phyloP scores from a whole-genome alignment of 2,797 vertebrate species.

The Siniperca scherzeri region DNA sequence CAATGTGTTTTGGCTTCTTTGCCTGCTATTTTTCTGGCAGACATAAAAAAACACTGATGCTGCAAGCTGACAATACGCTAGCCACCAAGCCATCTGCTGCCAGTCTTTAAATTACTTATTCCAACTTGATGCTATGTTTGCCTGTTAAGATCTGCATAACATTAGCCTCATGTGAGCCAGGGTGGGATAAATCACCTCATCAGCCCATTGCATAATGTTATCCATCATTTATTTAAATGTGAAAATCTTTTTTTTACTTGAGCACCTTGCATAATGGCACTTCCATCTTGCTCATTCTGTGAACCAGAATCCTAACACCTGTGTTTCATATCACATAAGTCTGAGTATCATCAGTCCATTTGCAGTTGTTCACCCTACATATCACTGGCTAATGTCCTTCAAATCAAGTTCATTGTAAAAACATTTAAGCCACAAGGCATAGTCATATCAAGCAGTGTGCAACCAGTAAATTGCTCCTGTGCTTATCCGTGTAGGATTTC shows the following conservation, averaged over 20 bases:
- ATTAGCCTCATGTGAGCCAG: not conserved
- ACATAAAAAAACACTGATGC: constrained; percentile 12
- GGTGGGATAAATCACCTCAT: not conserved
- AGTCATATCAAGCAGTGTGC: not conserved
- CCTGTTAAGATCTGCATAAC: not conserved
- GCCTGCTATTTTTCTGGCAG: constrained; percentile 19
- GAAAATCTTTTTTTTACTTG: not conserved
- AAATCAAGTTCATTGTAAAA: not conserved
- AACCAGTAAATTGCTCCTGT: not conserved
- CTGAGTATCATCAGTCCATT: not conserved
- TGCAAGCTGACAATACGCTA: constrained; percentile 10
- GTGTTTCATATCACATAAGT: not conserved
- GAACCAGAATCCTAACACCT: not conserved
- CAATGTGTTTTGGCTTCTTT: constrained; percentile 9
- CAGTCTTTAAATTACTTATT: constrained; percentile 27
- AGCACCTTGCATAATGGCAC: not conserved
- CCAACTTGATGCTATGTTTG: not conserved
- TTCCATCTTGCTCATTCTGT: not conserved
- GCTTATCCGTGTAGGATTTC: not conserved
- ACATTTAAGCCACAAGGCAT: not conserved
- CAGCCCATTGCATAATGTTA: constrained; percentile 1
- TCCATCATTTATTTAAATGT: not conserved
- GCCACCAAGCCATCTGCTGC: constrained; percentile 22
- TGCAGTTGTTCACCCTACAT: not conserved
- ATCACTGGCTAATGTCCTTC: not conserved